Evolutionary conservation across 2,113 vertebrate genomes (phyloP).

Genomic region (Seriola rivoliana): DNA sequence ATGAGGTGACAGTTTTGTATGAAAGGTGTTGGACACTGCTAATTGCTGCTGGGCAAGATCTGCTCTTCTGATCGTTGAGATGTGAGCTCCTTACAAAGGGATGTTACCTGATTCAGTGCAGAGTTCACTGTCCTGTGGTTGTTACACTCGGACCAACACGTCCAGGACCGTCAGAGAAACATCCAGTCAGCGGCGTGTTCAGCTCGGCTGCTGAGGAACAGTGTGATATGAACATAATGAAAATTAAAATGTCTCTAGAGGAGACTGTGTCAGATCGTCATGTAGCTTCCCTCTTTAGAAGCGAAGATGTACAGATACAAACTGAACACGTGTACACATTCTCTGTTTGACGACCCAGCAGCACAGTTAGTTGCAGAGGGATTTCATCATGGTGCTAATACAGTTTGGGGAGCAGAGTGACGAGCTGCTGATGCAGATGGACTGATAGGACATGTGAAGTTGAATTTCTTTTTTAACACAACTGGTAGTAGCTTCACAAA

Average conservation of each 20-base stretch:
- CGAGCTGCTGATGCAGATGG: conserved; percentile 30
- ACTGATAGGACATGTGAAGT: conserved; percentile 27
- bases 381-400: conserved; percentile 56
- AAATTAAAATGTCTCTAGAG: background rate
- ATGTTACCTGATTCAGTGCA: background rate
- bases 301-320: conserved; percentile 20
- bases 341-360: conserved; percentile 30
- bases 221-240: background rate
- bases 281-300: conserved; percentile 13
- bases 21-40: too few relatives aligned
- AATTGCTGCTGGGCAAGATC: too few relatives aligned
- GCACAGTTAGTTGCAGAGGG: conserved; percentile 33
- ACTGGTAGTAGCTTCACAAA: background rate
- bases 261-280: background rate
- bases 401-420: conserved; percentile 37
- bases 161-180: background rate
- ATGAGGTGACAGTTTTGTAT: too few relatives aligned
- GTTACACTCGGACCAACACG: too few relatives aligned
- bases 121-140: too few relatives aligned
- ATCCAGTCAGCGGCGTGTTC: background rate
- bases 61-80: background rate
- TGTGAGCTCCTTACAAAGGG: background rate
- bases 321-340: conserved; percentile 15
- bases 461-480: background rate
- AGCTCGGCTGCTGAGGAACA: background rate